phyloP scores from a whole-genome alignment of 1,140 invertebrate genomes.

The Delia radicum region DNA sequence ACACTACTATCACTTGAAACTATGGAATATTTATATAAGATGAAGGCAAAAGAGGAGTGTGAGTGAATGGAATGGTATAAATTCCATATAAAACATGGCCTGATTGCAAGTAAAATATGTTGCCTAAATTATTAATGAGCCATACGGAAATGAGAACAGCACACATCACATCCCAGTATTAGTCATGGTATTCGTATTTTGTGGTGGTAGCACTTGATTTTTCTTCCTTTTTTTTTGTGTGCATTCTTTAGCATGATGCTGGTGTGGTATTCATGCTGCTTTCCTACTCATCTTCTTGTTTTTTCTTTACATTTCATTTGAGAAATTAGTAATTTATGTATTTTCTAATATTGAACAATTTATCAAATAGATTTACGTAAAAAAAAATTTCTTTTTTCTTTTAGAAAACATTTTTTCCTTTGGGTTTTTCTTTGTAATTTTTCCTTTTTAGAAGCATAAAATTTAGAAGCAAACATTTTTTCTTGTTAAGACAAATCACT shows the following conservation, averaged over 20 bases:
- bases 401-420: not conserved
- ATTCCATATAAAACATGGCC: not conserved
- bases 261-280: not conserved
- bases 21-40: too few species aligned
- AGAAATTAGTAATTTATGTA: not conserved
- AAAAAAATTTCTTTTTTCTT: not conserved
- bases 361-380: not conserved
- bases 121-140: slow-evolving; percentile 17
- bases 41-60: too few species aligned
- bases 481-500: not conserved
- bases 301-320: not conserved
- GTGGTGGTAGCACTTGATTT: too few species aligned
- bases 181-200: not conserved
- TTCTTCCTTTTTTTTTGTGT: too few species aligned
- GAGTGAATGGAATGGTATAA: too few species aligned
- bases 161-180: not conserved
- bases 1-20: too few species aligned
- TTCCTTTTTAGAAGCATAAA: not conserved
- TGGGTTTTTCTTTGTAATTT: not conserved
- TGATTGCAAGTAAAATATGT: not conserved
- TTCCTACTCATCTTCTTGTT: not conserved
- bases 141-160: not conserved
- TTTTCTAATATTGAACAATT: not conserved
- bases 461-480: not conserved
- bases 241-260: not conserved